Evolutionary conservation across 1,140 invertebrate species (phyloP).

Genomic region (Mamestra configurata): DNA sequence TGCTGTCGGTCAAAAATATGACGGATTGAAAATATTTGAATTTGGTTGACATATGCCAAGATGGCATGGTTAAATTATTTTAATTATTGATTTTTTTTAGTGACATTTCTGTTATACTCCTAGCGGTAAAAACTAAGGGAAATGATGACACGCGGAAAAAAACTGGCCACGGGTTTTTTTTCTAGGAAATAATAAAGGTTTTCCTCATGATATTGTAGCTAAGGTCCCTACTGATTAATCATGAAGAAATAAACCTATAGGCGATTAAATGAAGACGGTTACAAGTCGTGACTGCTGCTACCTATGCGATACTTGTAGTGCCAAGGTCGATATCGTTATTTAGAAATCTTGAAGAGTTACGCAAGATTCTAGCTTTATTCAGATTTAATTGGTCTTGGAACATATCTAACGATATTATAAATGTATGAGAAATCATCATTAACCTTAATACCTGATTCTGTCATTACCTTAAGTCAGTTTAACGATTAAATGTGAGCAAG

Average conservation of each 20-base stretch:
- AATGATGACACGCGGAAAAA: background rate
- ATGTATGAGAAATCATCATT: background rate
- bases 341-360: slow-evolving; percentile 3
- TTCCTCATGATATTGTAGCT: background rate
- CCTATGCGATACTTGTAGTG: background rate
- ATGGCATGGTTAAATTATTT: too few relatives aligned
- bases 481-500: background rate
- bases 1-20: too few relatives aligned
- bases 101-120: too few relatives aligned
- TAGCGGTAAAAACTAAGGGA: background rate
- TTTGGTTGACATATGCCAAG: too few relatives aligned
- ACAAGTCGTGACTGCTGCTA: slow-evolving; percentile 7
- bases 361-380: background rate
- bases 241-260: background rate
- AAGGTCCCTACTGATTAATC: slow-evolving; percentile 5
- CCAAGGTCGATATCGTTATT: slow-evolving; percentile 9
- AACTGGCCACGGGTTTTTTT: background rate
- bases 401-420: background rate
- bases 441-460: background rate
- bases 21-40: too few relatives aligned
- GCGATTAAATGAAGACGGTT: background rate
- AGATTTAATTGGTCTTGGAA: background rate
- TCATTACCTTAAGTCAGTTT: background rate
- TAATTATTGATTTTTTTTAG: too few relatives aligned
- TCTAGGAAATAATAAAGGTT: background rate